Evolutionary conservation across 2,797 vertebrate species (phyloP), one percentile per base, ranked within the genome.

Genomic region (Cottoperca gobio): DNA sequence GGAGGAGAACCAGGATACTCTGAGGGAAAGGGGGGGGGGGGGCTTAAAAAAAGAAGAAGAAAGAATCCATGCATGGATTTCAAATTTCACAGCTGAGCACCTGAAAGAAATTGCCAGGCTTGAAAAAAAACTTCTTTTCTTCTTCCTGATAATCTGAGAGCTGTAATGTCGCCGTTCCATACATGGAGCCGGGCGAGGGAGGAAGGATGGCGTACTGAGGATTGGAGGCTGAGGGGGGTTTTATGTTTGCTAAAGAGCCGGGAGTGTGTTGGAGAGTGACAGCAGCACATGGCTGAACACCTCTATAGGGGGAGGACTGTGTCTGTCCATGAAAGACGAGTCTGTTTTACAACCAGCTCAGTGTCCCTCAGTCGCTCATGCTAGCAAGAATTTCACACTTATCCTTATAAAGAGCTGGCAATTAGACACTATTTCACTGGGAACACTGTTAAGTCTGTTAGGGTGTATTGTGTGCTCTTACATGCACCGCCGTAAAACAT

Each of bases 71-170:
- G 94, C 91, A 92, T 92, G 94, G 84, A 93, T 96, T 95, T 95
- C 91, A 95, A 94, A 96, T 96, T 95, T 95, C 93, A 94, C 89
- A 95, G 92, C 90, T 93, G 92, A 96, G 91, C 92, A 94, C 88
- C 55, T 95, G 84, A 88, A 73, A 92, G 92, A 94, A 95, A 94
- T 94, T 93, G 94, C 86, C 79, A 89, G 87, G 79, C 83, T 81
- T 73, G 59, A 45, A 87, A 91, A 88, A 85, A 79, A 86, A 74
- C 58, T 67, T 81, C 86, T 91, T 91, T 92, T 94, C 91, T 92
- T 90, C n/a, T n/a, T 89, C 83, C 76, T 84, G 88, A 89, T 94
- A 90, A 93, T 91, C 88, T 86, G 63, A 50, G 75, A 82, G 77
- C 71, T 83, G 87, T 91, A 92, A 87, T 60, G 76, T 67, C n/a